phyloP scores from a whole-genome alignment of 2,797 vertebrate species.

The Melanotaenia trifasciata region DNA sequence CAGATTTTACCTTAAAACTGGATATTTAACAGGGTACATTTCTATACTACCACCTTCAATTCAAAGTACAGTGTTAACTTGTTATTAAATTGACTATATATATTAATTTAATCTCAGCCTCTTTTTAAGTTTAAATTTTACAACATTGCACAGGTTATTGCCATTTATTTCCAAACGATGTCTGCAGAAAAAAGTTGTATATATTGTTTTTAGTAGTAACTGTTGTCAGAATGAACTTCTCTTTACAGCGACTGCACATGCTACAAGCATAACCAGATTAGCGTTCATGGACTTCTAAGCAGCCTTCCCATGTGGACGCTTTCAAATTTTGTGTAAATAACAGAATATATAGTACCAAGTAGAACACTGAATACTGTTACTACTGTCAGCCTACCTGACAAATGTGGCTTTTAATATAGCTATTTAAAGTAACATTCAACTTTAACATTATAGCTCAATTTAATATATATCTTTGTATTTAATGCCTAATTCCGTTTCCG shows the following conservation, averaged over 20 bases:
- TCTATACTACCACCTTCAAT: too few relatives aligned
- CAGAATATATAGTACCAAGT: background rate
- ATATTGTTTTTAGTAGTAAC: background rate
- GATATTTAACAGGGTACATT: background rate
- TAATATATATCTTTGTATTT: background rate
- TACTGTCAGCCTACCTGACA: background rate
- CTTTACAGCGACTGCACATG: conserved; percentile 9
- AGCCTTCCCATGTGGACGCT: background rate
- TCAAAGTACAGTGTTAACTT: too few relatives aligned
- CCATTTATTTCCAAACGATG: too few relatives aligned
- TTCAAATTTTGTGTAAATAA: background rate
- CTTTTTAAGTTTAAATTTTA: too few relatives aligned
- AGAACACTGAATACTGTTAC: background rate
- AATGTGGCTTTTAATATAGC: background rate
- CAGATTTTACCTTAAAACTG: background rate
- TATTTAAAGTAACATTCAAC: background rate
- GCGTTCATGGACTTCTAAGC: background rate
- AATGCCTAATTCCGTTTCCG: rapidly evolving
- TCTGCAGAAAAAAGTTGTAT: too few relatives aligned
- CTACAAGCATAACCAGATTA: conserved; percentile 36
- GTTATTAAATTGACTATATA: too few relatives aligned
- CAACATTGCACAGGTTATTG: too few relatives aligned
- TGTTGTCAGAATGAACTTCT: too few relatives aligned
- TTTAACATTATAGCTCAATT: background rate
- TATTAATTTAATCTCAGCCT: too few relatives aligned